Evolutionary conservation across 1,140 invertebrate species (phyloP).

Genomic region (Drosophila lacertosa): DNA sequence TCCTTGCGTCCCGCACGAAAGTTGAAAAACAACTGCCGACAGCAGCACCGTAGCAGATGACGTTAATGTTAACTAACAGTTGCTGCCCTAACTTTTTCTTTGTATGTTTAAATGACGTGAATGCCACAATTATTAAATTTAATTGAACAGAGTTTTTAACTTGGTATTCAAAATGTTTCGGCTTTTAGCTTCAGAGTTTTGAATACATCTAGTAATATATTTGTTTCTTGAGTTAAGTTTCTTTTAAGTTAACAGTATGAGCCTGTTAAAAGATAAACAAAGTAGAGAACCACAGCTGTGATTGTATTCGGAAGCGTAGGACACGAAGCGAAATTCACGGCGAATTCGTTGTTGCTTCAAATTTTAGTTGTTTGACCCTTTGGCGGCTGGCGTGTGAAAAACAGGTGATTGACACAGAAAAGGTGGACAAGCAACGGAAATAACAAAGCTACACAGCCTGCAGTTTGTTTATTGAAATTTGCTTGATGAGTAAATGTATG

Average conservation of each 20-base stretch:
- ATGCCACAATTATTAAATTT: not conserved
- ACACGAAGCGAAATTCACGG: constrained; percentile 13
- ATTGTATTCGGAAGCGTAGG: not conserved
- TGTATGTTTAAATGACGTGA: constrained; percentile 10
- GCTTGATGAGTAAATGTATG: not conserved
- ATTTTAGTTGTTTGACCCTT: constrained; percentile 25
- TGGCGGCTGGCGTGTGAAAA: constrained; percentile 59
- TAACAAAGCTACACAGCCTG: constrained; percentile 10
- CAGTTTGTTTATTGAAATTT: constrained; percentile 43
- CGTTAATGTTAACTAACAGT: constrained; percentile 35
- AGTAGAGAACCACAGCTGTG: constrained; percentile 34
- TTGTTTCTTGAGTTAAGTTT: not conserved
- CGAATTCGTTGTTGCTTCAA: constrained; percentile 31
- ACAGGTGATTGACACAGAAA: constrained; percentile 77
- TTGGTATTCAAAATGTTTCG: too few relatives aligned
- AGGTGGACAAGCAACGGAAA: constrained; percentile 52
- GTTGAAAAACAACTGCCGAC: constrained; percentile 47
- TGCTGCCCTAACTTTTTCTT: not conserved
- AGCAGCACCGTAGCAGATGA: constrained; percentile 4
- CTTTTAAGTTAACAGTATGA: constrained; percentile 18
- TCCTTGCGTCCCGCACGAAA: constrained; percentile 52
- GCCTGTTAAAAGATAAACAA: constrained; percentile 32
- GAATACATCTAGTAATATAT: not conserved
- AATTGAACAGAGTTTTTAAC: too few relatives aligned
- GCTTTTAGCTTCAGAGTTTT: too few relatives aligned